Conservation (phyloP, 1,140 invertebrate genomes). For the Chrysopa pallens region DNA sequence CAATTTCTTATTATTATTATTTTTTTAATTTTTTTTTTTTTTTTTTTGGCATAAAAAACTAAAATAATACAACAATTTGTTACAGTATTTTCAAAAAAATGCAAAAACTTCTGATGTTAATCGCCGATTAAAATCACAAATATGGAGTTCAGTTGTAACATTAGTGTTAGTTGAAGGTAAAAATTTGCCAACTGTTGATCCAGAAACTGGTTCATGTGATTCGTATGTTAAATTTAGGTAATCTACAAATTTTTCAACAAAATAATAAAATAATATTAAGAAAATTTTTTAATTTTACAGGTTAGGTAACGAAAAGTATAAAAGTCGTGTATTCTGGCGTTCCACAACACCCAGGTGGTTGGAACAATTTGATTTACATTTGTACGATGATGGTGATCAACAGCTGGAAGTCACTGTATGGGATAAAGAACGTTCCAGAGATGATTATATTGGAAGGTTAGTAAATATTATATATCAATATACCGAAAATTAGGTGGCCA, state of each 20-base stretch:
- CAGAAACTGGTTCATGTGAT: constrained; percentile 74
- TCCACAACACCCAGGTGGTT: constrained; percentile 78
- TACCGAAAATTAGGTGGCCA: too few relatives aligned
- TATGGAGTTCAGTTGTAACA: constrained; percentile 90
- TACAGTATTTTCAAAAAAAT: constrained; percentile 64
- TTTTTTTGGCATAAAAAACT: neutral
- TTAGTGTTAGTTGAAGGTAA: constrained; percentile 90
- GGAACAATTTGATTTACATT: constrained; percentile 93
- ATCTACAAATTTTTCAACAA: constrained; percentile 3
- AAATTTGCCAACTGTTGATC: constrained; percentile 73
- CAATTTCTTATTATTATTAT: too few relatives aligned
- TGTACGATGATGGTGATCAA: constrained; percentile 79
- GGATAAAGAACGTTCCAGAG: constrained; percentile 72
- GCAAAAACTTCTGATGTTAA: constrained; percentile 58
- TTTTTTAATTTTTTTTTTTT: constrained; percentile 1
- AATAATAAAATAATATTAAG: neutral
- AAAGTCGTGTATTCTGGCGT: constrained; percentile 82
- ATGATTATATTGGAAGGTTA: constrained; percentile 73
- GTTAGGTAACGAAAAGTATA: constrained; percentile 94
- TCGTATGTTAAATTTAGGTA: constrained; percentile 94
- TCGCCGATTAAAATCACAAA: constrained; percentile 69
- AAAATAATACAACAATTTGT: constrained; percentile 10
- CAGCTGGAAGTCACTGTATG: constrained; percentile 78
- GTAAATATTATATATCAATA: neutral
- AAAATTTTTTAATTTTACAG: constrained; percentile 26